Percentiles rank a stretch among this genome's conserved stretches.
phyloP scores from a whole-genome alignment of 2,888 invertebrate species.

The Caenorhabditis doughertyi region DNA sequence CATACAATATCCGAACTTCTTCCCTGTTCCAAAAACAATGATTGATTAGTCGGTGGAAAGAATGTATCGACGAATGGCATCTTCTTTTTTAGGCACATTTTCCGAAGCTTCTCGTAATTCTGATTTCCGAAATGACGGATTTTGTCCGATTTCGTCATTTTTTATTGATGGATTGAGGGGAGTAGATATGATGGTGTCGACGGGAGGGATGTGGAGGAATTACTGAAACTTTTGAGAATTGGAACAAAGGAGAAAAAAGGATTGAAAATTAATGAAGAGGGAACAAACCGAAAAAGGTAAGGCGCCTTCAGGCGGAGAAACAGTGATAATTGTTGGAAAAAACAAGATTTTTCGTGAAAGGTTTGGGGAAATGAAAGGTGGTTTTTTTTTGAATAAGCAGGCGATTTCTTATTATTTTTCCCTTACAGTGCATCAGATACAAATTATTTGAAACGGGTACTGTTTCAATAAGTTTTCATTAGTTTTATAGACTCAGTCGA shows the following conservation, averaged over 20 bases:
- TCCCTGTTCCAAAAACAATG: conserved; percentile 83
- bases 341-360: no score
- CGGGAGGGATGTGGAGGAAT: background rate
- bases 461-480: no score
- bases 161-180: background rate
- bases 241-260: background rate
- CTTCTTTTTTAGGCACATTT: conserved; percentile 69
- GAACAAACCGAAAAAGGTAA: no score
- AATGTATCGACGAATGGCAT: conserved; percentile 84
- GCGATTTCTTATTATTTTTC: no score
- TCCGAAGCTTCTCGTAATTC: conserved; percentile 68
- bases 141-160: conserved; percentile 46
- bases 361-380: no score
- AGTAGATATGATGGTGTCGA: background rate
- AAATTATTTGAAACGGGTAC: no score
- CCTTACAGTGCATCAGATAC: no score
- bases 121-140: conserved; percentile 70
- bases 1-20: conserved; percentile 83
- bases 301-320: no score
- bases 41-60: conserved; percentile 84
- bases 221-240: background rate
- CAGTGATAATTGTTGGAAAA: no score
- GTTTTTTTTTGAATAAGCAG: no score
- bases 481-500: no score
- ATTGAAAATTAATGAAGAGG: no score